These are phyloP conservation scores for Macrobrachium rosenbergii DNA, from an alignment of 1,140 invertebrate genomes.

Conservation along the genomic window DNA sequence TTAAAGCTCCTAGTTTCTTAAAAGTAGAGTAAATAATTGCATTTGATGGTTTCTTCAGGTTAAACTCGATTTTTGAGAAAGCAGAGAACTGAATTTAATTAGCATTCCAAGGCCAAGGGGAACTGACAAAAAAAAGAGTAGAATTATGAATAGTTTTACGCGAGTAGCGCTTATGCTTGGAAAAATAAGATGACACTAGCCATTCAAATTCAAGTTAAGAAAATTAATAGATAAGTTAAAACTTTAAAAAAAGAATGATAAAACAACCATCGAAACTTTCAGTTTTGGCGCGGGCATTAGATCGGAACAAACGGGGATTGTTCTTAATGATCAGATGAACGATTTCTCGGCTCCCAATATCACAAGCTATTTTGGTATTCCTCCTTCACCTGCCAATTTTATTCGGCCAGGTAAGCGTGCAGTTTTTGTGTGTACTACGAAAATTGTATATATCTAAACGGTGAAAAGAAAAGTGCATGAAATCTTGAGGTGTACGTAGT, in stretches of 20 bases:
- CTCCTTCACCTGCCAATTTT: conserved; percentile 84
- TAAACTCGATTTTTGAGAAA: no score
- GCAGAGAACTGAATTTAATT: no score
- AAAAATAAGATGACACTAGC: no score
- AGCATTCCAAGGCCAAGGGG: no score
- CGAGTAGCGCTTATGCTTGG: no score
- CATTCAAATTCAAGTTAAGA: no score
- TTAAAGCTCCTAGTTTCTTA: no score
- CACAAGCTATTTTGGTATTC: conserved; percentile 83
- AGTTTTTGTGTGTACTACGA: not conserved
- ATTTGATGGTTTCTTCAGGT: no score
- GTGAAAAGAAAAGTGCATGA: not conserved
- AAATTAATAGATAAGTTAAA: no score
- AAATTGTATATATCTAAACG: not conserved
- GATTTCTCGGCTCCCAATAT: conserved; percentile 89
- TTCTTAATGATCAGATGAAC: conserved; percentile 96
- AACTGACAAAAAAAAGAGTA: no score
- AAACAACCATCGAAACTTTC: conserved; percentile 60
- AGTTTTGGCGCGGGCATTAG: conserved; percentile 86
- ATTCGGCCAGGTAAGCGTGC: conserved; percentile 73
- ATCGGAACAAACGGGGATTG: conserved; percentile 80
- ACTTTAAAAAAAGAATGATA: not conserved
- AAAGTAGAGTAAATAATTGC: no score
- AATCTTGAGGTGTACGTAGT: not conserved
- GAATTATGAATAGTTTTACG: no score